A percentile compares a stretch with the other conserved stretches of the same genome.
Conservation (phyloP, 2,888 invertebrate genomes). For the Halictus ligatus region DNA sequence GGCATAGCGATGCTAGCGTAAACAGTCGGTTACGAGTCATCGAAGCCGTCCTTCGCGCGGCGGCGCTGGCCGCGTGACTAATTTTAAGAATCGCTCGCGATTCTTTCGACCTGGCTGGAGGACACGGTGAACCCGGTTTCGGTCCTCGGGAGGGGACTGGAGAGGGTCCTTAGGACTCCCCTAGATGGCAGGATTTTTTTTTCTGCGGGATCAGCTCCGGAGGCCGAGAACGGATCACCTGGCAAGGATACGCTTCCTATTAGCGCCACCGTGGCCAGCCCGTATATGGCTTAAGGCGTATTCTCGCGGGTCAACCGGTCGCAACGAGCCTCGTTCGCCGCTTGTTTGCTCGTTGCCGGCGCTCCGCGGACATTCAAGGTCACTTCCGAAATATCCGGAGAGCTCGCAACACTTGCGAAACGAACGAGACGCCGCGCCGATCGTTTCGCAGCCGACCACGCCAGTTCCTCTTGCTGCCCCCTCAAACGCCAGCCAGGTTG, state of each 20-base stretch:
- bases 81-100: conserved; percentile 65
- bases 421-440: not conserved
- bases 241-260: conserved; percentile 78
- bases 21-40: conserved; percentile 54
- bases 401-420: conserved; percentile 28
- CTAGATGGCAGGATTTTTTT: conserved; percentile 77
- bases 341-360: conserved; percentile 20
- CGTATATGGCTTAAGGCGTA: conserved; percentile 76
- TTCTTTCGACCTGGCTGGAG: conserved; percentile 57
- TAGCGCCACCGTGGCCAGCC: conserved; percentile 69
- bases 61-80: conserved; percentile 65
- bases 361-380: conserved; percentile 63
- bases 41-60: conserved; percentile 61
- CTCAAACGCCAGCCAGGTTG: too few relatives aligned
- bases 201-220: conserved; percentile 75
- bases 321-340: conserved; percentile 55
- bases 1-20: not conserved
- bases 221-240: conserved; percentile 75
- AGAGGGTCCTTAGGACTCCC: conserved; percentile 78
- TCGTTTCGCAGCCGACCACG: not conserved
- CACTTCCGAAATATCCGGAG: conserved; percentile 75
- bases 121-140: conserved; percentile 51
- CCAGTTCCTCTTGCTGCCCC: not conserved
- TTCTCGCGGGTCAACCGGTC: conserved; percentile 70
- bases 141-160: not conserved